Evolutionary conservation across 2,888 invertebrate species (phyloP), one percentile per base, ranked within the genome.

Genomic region (Automeris io): DNA sequence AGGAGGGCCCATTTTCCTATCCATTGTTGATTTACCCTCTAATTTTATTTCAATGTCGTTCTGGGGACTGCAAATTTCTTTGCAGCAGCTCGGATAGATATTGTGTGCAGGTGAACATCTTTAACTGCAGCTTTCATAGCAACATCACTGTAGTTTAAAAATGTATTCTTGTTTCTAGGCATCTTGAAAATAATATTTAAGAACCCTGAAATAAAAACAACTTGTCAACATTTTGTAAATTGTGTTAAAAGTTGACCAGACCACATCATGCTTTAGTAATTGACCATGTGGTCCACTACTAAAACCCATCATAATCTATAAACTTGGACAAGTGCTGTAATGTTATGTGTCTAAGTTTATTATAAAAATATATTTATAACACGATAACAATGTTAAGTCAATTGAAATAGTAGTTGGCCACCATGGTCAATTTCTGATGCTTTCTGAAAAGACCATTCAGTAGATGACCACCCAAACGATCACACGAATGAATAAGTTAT

Each of bases 1-100:
- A 5, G 47, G 26, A 8, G 47, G 43, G 24, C 51, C 50, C 47
- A 54, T 51, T 40, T 51, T 49, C 38, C 47, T 24, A 24, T 47
- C 40, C 35, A 48, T 42, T 31, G 47, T 49, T 35, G 39, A 38
- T 34, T 44, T 48, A 18, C 43, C 37, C 23, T 48, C 40, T 32
- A 51, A 31, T 48, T 54, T 49, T 50, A 43, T 43, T 32, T 50
- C 9, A 54, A 25, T 18, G 51, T 50, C 5, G 39, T 42, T 16
- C 37, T 34, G 18, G 40, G 35, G 8, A 39, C 29, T 23, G 23
- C 42, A 36, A 48, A 42, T 33, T 48, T 48, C 39, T 48, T 48
- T 44, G 46, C 39, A 42, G 48, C 48, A 19, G 46, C 25, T 42
- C 40, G 22, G 18, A 45, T 42, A 22, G 47, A 33, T 37, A 31